Percentiles rank a stretch among this genome's conserved stretches.
Conservation (phyloP, 1,140 invertebrate species). For the Drosophila aff. region DNA sequence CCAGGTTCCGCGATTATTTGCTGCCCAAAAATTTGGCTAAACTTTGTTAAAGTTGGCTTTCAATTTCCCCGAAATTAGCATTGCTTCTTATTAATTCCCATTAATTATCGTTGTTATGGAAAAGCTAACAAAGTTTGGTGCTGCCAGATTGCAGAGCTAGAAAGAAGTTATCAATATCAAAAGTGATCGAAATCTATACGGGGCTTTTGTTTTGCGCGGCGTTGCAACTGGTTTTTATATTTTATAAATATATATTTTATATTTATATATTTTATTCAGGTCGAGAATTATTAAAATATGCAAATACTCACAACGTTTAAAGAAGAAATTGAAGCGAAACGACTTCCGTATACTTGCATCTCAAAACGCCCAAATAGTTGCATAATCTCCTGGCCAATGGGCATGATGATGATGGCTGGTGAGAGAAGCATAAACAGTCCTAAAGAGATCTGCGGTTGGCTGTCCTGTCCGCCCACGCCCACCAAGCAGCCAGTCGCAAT, state of each 20-base stretch:
- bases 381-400: conserved; percentile 33
- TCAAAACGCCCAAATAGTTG: conserved; percentile 8
- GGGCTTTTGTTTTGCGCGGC: not conserved
- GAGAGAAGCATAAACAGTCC: not conserved
- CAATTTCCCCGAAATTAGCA: conserved; percentile 13
- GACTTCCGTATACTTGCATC: not conserved
- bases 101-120: conserved; percentile 12
- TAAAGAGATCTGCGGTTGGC: conserved; percentile 52
- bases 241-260: too few species aligned
- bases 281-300: not conserved
- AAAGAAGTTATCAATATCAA: not conserved
- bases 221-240: not conserved
- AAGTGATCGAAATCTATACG: not conserved
- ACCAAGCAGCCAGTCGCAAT: not conserved
- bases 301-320: not conserved
- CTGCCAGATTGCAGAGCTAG: not conserved
- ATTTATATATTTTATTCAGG: too few species aligned
- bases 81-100: conserved; percentile 3
- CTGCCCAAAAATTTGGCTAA: conserved; percentile 35
- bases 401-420: not conserved
- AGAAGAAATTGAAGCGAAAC: not conserved
- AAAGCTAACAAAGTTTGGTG: not conserved
- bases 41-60: conserved; percentile 29
- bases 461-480: conserved; percentile 8
- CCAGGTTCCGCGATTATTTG: conserved; percentile 19